Percentiles rank a stretch among this genome's conserved stretches.
Conservation (phyloP, 2,113 vertebrate species). For the Phrynocephalus versicolor region DNA sequence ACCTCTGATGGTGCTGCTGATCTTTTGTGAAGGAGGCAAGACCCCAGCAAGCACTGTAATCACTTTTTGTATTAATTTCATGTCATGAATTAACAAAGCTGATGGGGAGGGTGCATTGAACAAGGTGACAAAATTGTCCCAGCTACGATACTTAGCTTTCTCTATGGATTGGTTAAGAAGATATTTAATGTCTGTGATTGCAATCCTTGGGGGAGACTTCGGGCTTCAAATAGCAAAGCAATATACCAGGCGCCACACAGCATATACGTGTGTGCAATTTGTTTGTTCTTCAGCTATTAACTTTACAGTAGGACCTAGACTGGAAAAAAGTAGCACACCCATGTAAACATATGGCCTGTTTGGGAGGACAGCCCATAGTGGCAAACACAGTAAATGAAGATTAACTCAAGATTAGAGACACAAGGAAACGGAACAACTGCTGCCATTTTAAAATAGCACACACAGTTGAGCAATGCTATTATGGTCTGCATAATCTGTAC, state of each 20-base stretch:
- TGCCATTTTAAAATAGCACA: not conserved
- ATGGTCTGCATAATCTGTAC: not conserved
- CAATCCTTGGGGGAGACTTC: not conserved
- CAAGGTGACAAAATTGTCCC: too few relatives aligned
- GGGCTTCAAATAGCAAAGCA: not conserved
- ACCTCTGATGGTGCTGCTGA: too few relatives aligned
- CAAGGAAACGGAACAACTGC: not conserved
- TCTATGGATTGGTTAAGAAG: not conserved
- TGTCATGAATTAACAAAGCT: not conserved
- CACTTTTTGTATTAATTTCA: not conserved
- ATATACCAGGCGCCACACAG: not conserved
- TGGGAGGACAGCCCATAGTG: not conserved
- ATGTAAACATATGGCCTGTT: not conserved
- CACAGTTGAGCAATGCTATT: not conserved
- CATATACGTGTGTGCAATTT: not conserved
- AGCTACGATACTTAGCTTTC: not conserved
- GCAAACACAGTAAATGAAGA: slow-evolving; percentile 1
- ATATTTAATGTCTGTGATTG: not conserved
- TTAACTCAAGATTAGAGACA: not conserved
- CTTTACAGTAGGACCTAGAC: not conserved
- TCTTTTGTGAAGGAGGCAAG: too few relatives aligned
- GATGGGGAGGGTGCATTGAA: not conserved
- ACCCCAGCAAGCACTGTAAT: too few relatives aligned
- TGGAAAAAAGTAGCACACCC: not conserved
- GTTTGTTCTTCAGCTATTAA: not conserved